Evolutionary conservation across 2,888 invertebrate genomes (phyloP).

Genomic region (Lycia hirtaria): DNA sequence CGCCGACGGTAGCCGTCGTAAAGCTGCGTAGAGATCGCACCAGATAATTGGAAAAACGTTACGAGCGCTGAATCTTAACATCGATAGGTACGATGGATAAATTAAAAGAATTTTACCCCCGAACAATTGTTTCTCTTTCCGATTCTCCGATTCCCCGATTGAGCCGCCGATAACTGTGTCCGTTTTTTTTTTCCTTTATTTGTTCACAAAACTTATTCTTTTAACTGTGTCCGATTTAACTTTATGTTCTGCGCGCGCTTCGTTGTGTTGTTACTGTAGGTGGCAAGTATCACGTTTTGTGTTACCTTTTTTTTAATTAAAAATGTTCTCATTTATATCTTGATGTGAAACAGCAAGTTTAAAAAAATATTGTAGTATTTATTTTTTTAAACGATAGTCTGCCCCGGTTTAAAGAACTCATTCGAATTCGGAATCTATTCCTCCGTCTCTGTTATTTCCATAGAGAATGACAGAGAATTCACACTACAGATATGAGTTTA

Average conservation of each 20-base stretch:
- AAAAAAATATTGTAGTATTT: too few relatives aligned
- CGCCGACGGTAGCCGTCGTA: constrained; percentile 74
- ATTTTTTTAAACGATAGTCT: too few relatives aligned
- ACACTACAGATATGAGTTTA: too few relatives aligned
- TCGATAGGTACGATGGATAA: constrained; percentile 80
- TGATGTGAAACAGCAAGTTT: too few relatives aligned
- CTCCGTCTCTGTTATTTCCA: too few relatives aligned
- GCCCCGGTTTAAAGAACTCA: too few relatives aligned
- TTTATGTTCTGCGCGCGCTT: constrained; percentile 72
- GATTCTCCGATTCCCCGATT: constrained; percentile 69
- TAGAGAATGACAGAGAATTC: too few relatives aligned
- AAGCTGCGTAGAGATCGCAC: constrained; percentile 73
- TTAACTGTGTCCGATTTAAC: constrained; percentile 71
- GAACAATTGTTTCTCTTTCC: constrained; percentile 73
- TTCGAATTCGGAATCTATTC: too few relatives aligned
- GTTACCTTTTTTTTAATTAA: constrained; percentile 66
- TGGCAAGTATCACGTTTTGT: constrained; percentile 60
- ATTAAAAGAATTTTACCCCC: constrained; percentile 76
- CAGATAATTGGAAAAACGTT: constrained; percentile 80
- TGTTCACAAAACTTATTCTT: too few relatives aligned
- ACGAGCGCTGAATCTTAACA: constrained; percentile 80
- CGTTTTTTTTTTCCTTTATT: too few relatives aligned
- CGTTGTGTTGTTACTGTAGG: constrained; percentile 64
- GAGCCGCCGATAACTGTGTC: constrained; percentile 71
- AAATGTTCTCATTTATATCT: too few relatives aligned